phyloP scores from a whole-genome alignment of 2,113 vertebrate genomes.

The Nibea coibor region DNA sequence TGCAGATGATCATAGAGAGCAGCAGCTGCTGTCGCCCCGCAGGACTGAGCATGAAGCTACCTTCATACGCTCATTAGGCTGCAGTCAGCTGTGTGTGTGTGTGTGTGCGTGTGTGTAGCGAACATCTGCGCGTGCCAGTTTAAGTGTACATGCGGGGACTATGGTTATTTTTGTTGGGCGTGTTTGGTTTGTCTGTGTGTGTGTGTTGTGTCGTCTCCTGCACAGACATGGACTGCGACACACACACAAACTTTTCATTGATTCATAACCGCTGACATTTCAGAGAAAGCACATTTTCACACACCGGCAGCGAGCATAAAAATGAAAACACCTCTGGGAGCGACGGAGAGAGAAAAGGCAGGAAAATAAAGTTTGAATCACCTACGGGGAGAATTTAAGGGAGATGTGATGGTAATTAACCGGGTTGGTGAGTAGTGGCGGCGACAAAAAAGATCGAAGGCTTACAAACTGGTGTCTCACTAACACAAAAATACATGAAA shows the following conservation, averaged over 20 bases:
- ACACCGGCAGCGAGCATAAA: neutral
- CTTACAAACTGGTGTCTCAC: neutral
- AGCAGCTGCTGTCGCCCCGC: constrained; percentile 53
- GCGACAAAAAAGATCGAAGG: neutral
- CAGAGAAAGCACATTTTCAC: constrained; percentile 26
- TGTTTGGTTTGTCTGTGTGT: constrained; percentile 2
- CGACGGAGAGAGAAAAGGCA: constrained; percentile 5
- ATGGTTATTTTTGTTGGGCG: neutral
- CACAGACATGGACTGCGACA: neutral
- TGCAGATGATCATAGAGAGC: constrained; percentile 48
- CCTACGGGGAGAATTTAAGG: constrained; percentile 28
- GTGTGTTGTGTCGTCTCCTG: neutral
- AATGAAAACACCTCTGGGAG: constrained; percentile 21
- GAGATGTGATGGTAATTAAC: constrained; percentile 22
- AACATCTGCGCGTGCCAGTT: constrained; percentile 22
- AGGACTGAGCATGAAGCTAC: constrained; percentile 39
- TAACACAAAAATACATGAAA: neutral
- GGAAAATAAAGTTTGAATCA: constrained; percentile 30
- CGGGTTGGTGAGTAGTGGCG: neutral
- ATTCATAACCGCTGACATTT: constrained; percentile 52
- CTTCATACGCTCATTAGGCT: constrained; percentile 54
- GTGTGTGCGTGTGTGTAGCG: neutral
- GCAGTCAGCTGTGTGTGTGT: constrained; percentile 28
- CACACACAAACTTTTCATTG: constrained; percentile 32
- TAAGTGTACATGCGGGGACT: no score